Evolutionary conservation across 2,113 vertebrate genomes (phyloP), one percentile per base, ranked within the genome.

Genomic region (Gasterosteus nipponicus): DNA sequence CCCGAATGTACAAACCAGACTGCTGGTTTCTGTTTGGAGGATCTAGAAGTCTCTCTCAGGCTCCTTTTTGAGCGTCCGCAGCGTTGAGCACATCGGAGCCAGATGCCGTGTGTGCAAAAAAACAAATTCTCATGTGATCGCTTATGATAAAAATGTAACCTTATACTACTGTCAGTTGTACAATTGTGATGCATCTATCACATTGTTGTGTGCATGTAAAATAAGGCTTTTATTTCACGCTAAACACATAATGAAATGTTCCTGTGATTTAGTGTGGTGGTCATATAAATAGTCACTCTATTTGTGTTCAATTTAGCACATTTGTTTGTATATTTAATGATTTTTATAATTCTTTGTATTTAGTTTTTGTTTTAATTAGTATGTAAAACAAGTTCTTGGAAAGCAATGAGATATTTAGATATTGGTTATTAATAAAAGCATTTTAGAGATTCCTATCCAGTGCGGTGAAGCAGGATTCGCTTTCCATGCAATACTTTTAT

Each of bases 191-290:
- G 11, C 26, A 44, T 1, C 1, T 15, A 2, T 58, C 49, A 16
- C n/a, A 3, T 16, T 14, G 41, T 35, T 72, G 22, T 76, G 62
- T 80, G 58, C 49, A 44, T 29, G 53, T 73, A 61, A 53, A 35
- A 12, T 69, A 31, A 39, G 15, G 3, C 46, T 38, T 41, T 59
- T 19, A 35, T 65, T 59, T 57, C 10, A 54, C 79, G 33, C 57
- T 38, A 1, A 10, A 63, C 67, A 58, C 19, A 9, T 7, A 11
- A 44, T 57, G 33, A 11, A 19, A 49, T 51, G n/a, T 57, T 22
- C 5, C 18, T 29, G 65, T 49, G 35, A 67, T 71, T 67, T 51
- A 62, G 9, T 78, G 49, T 39, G 0, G 2, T 35, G 18, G 33
- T 9, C 44, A 39, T 60, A 72, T 75, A 54, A 61, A 77, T 67